Evolutionary conservation across 2,797 vertebrate species (phyloP), one percentile per base, ranked within the genome.

Genomic region (Typhlichthys eigenmanni): DNA sequence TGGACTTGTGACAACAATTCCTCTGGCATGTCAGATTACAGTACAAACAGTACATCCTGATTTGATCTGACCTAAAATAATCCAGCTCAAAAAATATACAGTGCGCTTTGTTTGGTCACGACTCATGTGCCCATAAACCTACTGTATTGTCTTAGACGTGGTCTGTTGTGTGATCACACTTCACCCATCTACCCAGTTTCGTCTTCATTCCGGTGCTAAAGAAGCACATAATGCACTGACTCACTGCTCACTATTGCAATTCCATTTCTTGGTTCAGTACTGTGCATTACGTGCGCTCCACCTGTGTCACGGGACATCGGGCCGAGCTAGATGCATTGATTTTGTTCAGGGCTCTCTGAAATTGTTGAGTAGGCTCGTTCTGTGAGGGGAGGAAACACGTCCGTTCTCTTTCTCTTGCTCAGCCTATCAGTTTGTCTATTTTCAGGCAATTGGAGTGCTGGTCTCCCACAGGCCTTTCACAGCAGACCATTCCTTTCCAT

Each of bases 391-490:
- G 54, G 16, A 4, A 17, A 17, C 58, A 48, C 54, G 60, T 67
- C 60, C 50, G 56, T 77, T 56, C 68, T 59, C 55, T 19, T 58
- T 14, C 11, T 51, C 3, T 14, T 17, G 29, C 56, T 71, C 53
- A 50, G 64, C 55, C 53, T 56, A 60, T 45, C 66, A 60, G 64
- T 61, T 67, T 63, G 60, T 74, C 60, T 66, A 68, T 72, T 72
- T 64, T 69, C 74, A 71, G 71, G 57, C 5, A 16, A 46, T 73
- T n/a, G 6, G 60, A 72, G 64, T 19, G 57, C 67, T 66, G 57
- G 52, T 62, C 60, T 74, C 67, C 73, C 78, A 72, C 57, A 60
- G 72, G 61, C 55, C 75, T 72, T 60, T 24, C 73, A 58, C 72
- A 49, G 68, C 17, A 62, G 64, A 61, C 45, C 55, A 13, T 76